These are phyloP conservation scores for Drosophila subpulchrella DNA, from an alignment of 1,140 invertebrate genomes.

Conservation along the genomic window DNA sequence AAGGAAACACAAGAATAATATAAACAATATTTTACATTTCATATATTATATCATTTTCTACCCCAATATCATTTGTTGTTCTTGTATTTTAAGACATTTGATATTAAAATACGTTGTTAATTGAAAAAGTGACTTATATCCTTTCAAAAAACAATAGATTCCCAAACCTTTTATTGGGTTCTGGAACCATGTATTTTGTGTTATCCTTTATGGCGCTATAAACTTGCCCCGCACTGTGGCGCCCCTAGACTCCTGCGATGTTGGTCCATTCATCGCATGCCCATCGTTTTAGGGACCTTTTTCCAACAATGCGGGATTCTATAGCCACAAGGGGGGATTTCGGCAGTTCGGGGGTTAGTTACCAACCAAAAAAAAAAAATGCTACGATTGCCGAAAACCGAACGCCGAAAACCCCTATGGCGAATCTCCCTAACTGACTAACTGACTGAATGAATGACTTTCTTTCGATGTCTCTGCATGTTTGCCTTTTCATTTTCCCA, in stretches of 20 bases:
- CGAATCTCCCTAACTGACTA: conserved; percentile 19
- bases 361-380: conserved; percentile 3
- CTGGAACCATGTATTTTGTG: not conserved
- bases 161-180: too few species aligned
- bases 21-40: too few species aligned
- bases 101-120: too few species aligned
- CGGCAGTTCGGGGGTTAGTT: conserved; percentile 11
- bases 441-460: conserved; percentile 20
- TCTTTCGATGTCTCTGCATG: conserved; percentile 39
- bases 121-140: too few species aligned
- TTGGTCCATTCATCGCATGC: conserved; percentile 18
- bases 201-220: not conserved
- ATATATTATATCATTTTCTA: too few species aligned
- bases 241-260: conserved; percentile 30
- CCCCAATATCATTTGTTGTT: too few species aligned
- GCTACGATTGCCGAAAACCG: not conserved
- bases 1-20: not conserved
- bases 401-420: conserved; percentile 35
- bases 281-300: conserved; percentile 8
- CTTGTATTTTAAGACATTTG: too few species aligned
- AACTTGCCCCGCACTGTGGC: conserved; percentile 10
- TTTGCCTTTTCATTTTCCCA: conserved; percentile 36
- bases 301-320: conserved; percentile 30
- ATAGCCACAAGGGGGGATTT: not conserved
- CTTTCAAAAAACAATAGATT: too few species aligned